Conservation (phyloP, 1,140 invertebrate species). For the Eurosta solidaginis region DNA sequence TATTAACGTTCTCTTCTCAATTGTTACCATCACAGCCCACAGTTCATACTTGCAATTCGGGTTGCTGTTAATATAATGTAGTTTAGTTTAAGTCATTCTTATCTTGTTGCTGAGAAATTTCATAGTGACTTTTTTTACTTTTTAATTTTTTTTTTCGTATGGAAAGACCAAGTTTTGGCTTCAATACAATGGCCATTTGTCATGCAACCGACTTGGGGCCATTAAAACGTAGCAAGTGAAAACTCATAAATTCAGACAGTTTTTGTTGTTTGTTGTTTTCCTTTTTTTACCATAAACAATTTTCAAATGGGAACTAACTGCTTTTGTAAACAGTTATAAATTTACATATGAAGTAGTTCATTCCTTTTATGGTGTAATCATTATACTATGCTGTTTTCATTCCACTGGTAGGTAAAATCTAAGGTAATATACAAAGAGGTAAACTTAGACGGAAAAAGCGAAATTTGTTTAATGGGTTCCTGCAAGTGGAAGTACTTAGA, state of each 20-base stretch:
- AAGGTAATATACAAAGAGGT: background rate
- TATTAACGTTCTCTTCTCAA: background rate
- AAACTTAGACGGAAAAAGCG: background rate
- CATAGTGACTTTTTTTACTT: background rate
- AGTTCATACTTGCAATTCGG: background rate
- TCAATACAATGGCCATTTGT: background rate
- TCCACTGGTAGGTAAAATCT: background rate
- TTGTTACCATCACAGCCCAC: background rate
- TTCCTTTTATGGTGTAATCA: too few species aligned
- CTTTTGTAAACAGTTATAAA: background rate
- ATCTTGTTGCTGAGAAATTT: background rate
- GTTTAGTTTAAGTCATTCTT: background rate
- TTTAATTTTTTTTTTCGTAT: too few species aligned
- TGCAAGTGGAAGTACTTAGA: too few species aligned
- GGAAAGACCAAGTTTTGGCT: background rate
- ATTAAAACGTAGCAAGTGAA: background rate
- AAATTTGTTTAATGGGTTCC: too few species aligned
- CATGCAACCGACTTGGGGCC: background rate
- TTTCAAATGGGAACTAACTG: background rate
- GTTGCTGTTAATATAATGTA: background rate
- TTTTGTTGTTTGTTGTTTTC: background rate
- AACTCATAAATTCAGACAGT: background rate
- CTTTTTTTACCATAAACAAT: background rate
- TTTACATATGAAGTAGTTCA: background rate
- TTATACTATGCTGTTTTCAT: background rate